Evolutionary conservation across 2,888 invertebrate species (phyloP).

Genomic region (Drosophila mettleri): DNA sequence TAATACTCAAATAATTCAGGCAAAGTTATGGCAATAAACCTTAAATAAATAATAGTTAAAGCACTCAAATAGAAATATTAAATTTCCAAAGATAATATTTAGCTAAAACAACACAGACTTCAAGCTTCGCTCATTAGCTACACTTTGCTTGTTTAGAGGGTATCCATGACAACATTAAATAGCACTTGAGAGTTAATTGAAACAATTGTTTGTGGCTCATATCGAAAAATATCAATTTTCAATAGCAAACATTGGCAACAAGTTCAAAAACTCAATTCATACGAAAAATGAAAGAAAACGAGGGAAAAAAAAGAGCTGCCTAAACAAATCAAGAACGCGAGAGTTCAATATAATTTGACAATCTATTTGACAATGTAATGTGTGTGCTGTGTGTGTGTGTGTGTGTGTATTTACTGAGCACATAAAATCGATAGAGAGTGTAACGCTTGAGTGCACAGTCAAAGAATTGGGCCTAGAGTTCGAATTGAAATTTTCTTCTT

Average conservation of each 20-base stretch:
- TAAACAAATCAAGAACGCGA: conserved; percentile 53
- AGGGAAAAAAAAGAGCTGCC: conserved; percentile 22
- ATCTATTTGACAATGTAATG: conserved; percentile 47
- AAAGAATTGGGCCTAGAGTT: conserved; percentile 29
- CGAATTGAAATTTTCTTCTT: conserved; percentile 25
- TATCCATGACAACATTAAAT: conserved; percentile 24
- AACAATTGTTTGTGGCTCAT: conserved; percentile 45
- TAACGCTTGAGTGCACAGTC: conserved; percentile 43
- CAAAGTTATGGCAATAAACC: too few species aligned
- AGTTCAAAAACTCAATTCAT: conserved; percentile 33
- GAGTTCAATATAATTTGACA: conserved; percentile 51
- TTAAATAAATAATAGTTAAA: neutral
- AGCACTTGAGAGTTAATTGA: conserved; percentile 56
- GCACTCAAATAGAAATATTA: neutral
- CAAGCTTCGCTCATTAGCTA: neutral
- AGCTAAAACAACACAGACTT: neutral
- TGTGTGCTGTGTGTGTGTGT: conserved; percentile 13
- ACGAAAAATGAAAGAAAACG: conserved; percentile 29
- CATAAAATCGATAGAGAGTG: conserved; percentile 59
- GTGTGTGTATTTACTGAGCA: conserved; percentile 39
- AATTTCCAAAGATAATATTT: neutral
- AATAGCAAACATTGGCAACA: conserved; percentile 49
- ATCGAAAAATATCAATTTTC: conserved; percentile 58
- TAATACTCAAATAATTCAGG: neutral
- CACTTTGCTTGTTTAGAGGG: conserved; percentile 10